phyloP scores from a whole-genome alignment of 2,888 invertebrate genomes.

The Linnaemya tessellans region DNA sequence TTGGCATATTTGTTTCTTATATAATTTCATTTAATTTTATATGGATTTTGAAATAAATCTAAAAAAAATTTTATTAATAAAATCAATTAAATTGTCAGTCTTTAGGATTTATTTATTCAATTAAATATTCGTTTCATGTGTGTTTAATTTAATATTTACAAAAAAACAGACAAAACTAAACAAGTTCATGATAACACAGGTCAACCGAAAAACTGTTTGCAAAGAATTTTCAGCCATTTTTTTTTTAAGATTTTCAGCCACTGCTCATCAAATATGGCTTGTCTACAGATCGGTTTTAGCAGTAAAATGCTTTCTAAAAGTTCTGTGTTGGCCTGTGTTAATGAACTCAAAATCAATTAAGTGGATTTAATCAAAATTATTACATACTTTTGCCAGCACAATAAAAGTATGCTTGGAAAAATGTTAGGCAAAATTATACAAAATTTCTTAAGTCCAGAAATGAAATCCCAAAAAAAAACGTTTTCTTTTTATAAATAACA shows the following conservation, averaged over 20 bases:
- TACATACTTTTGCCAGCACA: background rate
- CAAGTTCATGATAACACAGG: background rate
- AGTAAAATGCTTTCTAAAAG: too few relatives aligned
- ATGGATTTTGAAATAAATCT: background rate
- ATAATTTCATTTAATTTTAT: constrained; percentile 4
- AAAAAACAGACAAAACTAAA: background rate
- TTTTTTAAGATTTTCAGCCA: too few relatives aligned
- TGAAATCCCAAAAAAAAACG: background rate
- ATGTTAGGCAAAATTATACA: background rate
- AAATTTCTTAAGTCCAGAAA: background rate
- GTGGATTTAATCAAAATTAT: background rate
- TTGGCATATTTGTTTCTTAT: background rate
- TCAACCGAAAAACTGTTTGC: too few relatives aligned
- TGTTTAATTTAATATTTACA: constrained; percentile 1
- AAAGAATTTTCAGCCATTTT: too few relatives aligned
- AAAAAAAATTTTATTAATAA: constrained; percentile 18
- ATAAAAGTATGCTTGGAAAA: background rate
- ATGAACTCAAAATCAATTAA: constrained; percentile 20
- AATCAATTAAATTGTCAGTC: constrained; percentile 70
- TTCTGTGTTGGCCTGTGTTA: background rate
- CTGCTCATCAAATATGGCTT: too few relatives aligned
- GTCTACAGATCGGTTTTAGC: too few relatives aligned
- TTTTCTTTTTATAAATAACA: background rate
- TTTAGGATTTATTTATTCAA: constrained; percentile 58
- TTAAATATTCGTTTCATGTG: constrained; percentile 41